Percentiles rank a stretch among this genome's conserved stretches.
phyloP scores from a whole-genome alignment of 2,888 invertebrate genomes.

The Odontocolon sp. region DNA sequence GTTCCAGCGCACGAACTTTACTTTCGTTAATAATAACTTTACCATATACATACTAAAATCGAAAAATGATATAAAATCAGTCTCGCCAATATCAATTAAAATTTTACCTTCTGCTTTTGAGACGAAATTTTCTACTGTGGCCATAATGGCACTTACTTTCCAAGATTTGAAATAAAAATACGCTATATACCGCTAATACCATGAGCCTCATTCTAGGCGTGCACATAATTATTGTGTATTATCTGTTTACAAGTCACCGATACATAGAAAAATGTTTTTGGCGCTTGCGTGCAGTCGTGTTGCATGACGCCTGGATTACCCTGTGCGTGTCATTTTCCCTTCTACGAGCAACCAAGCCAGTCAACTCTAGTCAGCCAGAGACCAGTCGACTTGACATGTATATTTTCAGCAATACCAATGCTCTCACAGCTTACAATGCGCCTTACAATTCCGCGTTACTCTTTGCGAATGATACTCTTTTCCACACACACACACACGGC shows the following conservation, averaged over 20 bases:
- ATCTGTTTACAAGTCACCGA: constrained; percentile 14
- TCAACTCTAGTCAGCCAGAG: no score
- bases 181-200: no score
- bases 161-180: no score
- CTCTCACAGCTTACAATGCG: no score
- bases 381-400: constrained; percentile 28
- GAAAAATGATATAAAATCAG: no score
- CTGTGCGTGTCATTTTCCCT: constrained; percentile 55
- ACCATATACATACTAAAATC: background rate
- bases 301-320: constrained; percentile 58
- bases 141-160: no score
- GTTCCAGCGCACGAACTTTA: constrained; percentile 11
- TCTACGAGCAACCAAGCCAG: constrained; percentile 22
- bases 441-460: no score
- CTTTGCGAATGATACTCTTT: no score
- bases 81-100: no score
- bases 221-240: constrained; percentile 23
- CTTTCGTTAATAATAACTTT: constrained; percentile 6
- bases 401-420: constrained; percentile 47
- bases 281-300: constrained; percentile 57
- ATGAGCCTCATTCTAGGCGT: background rate
- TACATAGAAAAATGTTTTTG: constrained; percentile 33
- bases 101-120: no score
- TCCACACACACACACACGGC: no score
- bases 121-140: no score